A percentile compares a stretch with the other conserved stretches of the same genome.
Evolutionary conservation across 2,797 vertebrate genomes (phyloP).

Genomic region (Chiroxiphia lanceolata): DNA sequence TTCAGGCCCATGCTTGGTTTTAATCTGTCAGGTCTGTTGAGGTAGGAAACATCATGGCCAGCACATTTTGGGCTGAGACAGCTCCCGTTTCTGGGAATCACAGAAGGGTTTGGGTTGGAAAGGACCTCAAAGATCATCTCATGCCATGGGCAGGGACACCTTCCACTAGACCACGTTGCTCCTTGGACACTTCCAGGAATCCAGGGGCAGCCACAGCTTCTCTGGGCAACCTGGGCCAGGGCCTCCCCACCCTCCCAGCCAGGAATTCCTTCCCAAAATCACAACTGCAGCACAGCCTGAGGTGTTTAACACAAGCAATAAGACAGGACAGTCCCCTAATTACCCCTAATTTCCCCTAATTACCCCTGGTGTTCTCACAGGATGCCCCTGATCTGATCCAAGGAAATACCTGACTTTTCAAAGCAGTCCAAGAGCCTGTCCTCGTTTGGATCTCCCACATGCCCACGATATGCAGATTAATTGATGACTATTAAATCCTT

Average conservation of each 20-base stretch:
- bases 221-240: not conserved
- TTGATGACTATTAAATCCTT: not conserved
- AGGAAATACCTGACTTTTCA: not conserved
- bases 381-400: not conserved
- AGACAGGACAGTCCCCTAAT: not conserved
- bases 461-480: not conserved
- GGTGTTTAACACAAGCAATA: not conserved
- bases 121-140: not conserved
- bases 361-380: not conserved
- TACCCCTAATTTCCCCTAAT: too few relatives aligned
- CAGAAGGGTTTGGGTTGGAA: not conserved
- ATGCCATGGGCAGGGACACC: not conserved
- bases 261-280: not conserved
- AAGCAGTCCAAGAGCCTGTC: not conserved
- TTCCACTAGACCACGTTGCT: rapidly evolving
- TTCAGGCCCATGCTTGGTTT: not conserved
- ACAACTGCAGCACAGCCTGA: not conserved
- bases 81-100: not conserved
- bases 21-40: not conserved
- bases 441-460: not conserved
- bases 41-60: not conserved
- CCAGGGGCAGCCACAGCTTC: not conserved
- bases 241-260: not conserved
- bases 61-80: not conserved
- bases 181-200: not conserved